Percentiles rank a stretch among this genome's conserved stretches.
Evolutionary conservation across 1,140 invertebrate genomes (phyloP).

Genomic region (Leptopilina clavipes): DNA sequence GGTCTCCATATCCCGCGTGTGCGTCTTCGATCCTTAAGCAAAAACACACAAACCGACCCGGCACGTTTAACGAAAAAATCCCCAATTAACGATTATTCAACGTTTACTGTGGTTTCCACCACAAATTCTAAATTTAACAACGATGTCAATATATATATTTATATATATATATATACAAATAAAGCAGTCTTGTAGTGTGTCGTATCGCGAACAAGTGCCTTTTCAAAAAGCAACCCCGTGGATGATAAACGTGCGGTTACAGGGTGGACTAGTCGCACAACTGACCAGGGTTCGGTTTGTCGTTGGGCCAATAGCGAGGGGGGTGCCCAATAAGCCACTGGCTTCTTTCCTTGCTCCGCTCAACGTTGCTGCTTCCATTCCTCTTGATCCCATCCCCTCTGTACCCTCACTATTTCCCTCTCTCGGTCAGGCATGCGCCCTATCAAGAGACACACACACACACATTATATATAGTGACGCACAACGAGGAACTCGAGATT

Average conservation of each 20-base stretch:
- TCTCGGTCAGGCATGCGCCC: constrained; percentile 66
- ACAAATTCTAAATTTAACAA: too few relatives aligned
- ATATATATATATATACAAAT: too few relatives aligned
- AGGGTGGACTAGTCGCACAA: constrained; percentile 55
- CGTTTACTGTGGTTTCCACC: too few relatives aligned
- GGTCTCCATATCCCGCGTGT: constrained; percentile 45
- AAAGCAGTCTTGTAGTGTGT: too few relatives aligned
- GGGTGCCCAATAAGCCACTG: constrained; percentile 41
- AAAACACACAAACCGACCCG: neutral
- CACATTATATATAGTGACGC: neutral
- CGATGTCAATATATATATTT: too few relatives aligned
- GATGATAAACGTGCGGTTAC: constrained; percentile 42
- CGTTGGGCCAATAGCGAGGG: constrained; percentile 53
- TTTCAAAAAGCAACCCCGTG: neutral
- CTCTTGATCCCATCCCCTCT: too few relatives aligned
- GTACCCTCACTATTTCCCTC: constrained; percentile 39
- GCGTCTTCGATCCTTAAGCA: constrained; percentile 21
- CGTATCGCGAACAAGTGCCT: too few relatives aligned
- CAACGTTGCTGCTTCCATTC: constrained; percentile 1
- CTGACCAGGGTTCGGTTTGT: constrained; percentile 54
- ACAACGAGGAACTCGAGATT: too few relatives aligned
- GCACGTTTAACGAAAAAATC: neutral
- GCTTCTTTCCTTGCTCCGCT: constrained; percentile 44
- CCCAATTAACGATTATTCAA: too few relatives aligned
- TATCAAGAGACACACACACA: constrained; percentile 39